Base-by-base conservation (phyloP, 2,888 invertebrate species). In the Helicoverpa assulta region DNA sequence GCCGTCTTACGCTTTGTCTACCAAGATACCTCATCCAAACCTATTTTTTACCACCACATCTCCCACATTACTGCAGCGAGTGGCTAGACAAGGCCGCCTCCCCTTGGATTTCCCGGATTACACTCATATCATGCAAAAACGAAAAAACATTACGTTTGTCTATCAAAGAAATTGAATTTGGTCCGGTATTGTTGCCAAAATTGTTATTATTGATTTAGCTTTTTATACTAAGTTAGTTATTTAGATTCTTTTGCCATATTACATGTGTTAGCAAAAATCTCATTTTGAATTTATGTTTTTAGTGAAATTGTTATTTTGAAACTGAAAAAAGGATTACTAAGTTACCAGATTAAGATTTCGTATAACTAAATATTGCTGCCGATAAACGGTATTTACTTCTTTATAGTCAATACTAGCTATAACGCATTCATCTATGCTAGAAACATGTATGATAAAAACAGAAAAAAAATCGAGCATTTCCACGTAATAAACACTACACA, bases 21-120 rank as follows among this genome's bases (percentile, higher is more conserved):
- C 3, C n/a, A 47, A 6, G 12, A 52, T 80, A 37, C 78, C 85
- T 43, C 29, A 77, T 84, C 84, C 74, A 73, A 1, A 6, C 1
- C 51, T 62, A 26, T 0, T 58, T 43, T 6, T 8, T 33, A 40
- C 21, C 14, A 84, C 67, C n/a, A 18, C 21, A 70, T 18, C 10
- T 51, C 68, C 26, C 73, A 72, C 73, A 78, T 80, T 78, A 80
- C 79, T 66, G 73, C 64, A 63, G 70, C 63, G 76, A 82, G 75
- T 81, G 76, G 74, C 73, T 81, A 84, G 86, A 86, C 83, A 77
- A 77, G 74, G 71, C 68, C 58, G 55, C 69, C 77, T 87, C 89
- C 89, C 89, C 78, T 83, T 76, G 88, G 88, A 84, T 84, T 89
- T 84, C 71, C 63, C 73, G 72, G 77, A 86, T 82, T 78, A 84